Conservation (phyloP, 2,113 vertebrate genomes). For the Balaenoptera acutorostrata region DNA sequence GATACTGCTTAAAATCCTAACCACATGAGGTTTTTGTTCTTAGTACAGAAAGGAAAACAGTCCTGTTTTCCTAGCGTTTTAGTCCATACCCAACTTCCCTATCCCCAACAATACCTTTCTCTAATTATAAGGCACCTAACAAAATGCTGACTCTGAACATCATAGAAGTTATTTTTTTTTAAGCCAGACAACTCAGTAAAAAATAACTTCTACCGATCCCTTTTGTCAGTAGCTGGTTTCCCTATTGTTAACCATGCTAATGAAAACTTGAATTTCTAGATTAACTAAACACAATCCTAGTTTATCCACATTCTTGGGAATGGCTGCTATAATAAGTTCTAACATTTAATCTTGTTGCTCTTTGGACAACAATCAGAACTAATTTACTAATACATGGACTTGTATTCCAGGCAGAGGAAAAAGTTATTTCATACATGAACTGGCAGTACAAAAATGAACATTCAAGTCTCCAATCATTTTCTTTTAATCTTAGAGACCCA, state of each 20-base stretch:
- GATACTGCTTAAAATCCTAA: slow-evolving; percentile 39
- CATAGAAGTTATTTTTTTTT: not conserved
- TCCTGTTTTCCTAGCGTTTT: slow-evolving; percentile 36
- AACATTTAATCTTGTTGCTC: not conserved
- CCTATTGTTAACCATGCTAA: not conserved
- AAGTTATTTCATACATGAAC: not conserved
- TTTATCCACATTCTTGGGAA: slow-evolving; percentile 30
- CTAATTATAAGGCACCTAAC: slow-evolving; percentile 29
- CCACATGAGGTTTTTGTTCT: slow-evolving; percentile 44
- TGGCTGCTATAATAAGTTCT: not conserved
- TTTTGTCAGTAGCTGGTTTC: slow-evolving; percentile 7
- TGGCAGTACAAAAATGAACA: not conserved
- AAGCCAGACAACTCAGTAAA: slow-evolving; percentile 36
- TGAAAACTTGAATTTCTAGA: slow-evolving; percentile 50
- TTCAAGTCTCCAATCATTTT: not conserved
- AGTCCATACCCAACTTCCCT: slow-evolving; percentile 64
- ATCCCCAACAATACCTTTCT: slow-evolving; percentile 45
- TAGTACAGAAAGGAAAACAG: slow-evolving; percentile 49
- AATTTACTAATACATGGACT: not conserved
- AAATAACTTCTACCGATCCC: not conserved
- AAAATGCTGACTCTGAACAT: slow-evolving; percentile 43
- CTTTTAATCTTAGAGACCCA: not conserved
- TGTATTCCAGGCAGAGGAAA: not conserved
- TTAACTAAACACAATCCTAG: not conserved
- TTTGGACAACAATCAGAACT: not conserved